phyloP scores from a whole-genome alignment of 1,140 invertebrate species.

The Ylistrum balloti region DNA sequence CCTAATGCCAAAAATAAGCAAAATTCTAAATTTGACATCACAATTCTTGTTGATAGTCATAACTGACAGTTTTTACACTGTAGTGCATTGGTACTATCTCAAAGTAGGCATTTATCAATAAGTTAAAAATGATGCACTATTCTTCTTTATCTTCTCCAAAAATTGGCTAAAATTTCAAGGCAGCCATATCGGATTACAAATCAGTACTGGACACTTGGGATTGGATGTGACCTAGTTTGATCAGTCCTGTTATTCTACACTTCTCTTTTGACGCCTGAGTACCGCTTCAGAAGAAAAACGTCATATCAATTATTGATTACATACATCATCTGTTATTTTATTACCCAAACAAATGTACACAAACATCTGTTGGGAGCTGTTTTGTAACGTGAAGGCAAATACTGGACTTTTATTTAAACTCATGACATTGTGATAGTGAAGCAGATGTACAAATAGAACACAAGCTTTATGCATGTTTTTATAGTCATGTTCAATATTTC shows the following conservation, averaged over 20 bases:
- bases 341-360: conserved; percentile 4
- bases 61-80: too few relatives aligned
- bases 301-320: background rate
- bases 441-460: background rate
- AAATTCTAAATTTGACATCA: too few relatives aligned
- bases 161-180: too few relatives aligned
- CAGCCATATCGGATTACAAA: background rate
- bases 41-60: too few relatives aligned
- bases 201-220: background rate
- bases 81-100: too few relatives aligned
- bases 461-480: background rate
- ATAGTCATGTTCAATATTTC: background rate
- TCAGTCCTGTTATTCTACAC: background rate
- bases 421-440: too few relatives aligned
- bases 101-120: too few relatives aligned
- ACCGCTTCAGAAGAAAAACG: background rate
- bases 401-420: too few relatives aligned
- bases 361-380: background rate
- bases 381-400: background rate
- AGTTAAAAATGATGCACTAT: too few relatives aligned
- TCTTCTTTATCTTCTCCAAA: too few relatives aligned
- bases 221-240: background rate
- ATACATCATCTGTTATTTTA: conserved; percentile 29
- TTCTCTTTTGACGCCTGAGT: background rate
- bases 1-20: too few relatives aligned